These are phyloP conservation scores for Centropyge bicolor DNA, from an alignment of 2,797 vertebrate genomes.

Conservation along the genomic window DNA sequence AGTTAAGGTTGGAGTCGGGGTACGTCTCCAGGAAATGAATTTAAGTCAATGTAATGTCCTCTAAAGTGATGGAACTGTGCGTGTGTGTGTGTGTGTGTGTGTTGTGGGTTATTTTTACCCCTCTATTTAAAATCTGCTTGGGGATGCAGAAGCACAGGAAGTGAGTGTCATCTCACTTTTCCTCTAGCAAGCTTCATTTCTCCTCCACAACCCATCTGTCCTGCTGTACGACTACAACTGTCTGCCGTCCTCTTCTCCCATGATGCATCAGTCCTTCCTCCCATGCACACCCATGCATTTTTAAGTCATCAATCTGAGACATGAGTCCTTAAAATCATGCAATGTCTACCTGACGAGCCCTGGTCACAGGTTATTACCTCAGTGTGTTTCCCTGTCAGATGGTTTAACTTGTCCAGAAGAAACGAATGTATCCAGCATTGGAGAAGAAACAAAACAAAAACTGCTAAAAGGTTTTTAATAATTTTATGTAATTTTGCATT, in stretches of 20 bases:
- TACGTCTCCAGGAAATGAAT: too few species aligned
- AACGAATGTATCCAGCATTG: not conserved
- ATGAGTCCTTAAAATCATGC: not conserved
- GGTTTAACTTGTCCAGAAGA: not conserved
- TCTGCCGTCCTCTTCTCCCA: conserved; percentile 26
- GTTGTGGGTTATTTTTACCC: conserved; percentile 60
- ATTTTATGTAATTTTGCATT: too few species aligned
- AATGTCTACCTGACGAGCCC: not conserved
- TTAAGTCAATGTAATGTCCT: too few species aligned
- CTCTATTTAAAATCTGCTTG: conserved; percentile 69
- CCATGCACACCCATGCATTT: not conserved
- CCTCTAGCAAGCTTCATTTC: conserved; percentile 27
- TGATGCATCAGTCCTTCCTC: conserved; percentile 41
- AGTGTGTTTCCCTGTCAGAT: not conserved
- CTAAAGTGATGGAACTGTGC: not conserved
- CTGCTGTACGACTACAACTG: conserved; percentile 15
- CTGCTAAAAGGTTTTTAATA: too few species aligned
- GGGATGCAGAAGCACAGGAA: conserved; percentile 65
- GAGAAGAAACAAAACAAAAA: too few species aligned
- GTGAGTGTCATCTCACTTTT: conserved; percentile 59
- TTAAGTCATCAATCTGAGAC: not conserved
- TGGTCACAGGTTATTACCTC: not conserved
- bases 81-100: conserved; percentile 4
- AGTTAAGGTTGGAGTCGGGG: too few species aligned
- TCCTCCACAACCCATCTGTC: conserved; percentile 25